Evolutionary conservation across 2,113 vertebrate genomes (phyloP), one percentile per base, ranked within the genome.

Genomic region (Stictonetta naevosa): DNA sequence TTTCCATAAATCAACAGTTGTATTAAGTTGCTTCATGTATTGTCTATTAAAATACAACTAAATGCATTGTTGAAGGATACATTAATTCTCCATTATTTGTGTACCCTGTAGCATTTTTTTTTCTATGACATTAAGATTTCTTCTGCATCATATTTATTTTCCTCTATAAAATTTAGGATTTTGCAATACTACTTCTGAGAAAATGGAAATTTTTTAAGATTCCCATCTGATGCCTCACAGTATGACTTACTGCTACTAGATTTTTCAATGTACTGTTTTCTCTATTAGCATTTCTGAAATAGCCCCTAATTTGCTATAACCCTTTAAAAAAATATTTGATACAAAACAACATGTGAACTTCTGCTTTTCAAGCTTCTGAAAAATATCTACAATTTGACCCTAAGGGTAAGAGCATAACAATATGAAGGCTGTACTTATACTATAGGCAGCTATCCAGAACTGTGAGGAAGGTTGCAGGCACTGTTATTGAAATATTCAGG

Each of bases 281-380:
- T 33, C 42, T 67, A 34, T 48, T 77, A 80, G 33, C 31, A 79
- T 67, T 94, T 93, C 67, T 85, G 80, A 92, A 91, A 81, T 58
- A 82, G 53, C 13, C 17, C 48, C n/a, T 82, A 46, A 91, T 72
- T 95, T 91, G 52, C 4, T 71, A 69, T 22, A 90, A 55, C 8
- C 3, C 56, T 76, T 62, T 19, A 46, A 82, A 90, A 81, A 81
- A 38, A 3, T 2, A 74, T 67, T 6, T 77, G 66, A 95, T 69
- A 83, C 4, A 90, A 81, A 95, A 0, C 36, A 86, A 58, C 28
- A 83, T 79, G 86, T 68, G 55, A 91, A 83, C 8, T 14, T 36
- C 42, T 46, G 16, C 31, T 72, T 92, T 90, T 89, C 19, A 67
- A 83, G 48, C 56, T 93, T 71, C 90, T 96, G 73, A 96, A 96